phyloP scores from a whole-genome alignment of 2,113 vertebrate genomes.

The Cariama cristata region DNA sequence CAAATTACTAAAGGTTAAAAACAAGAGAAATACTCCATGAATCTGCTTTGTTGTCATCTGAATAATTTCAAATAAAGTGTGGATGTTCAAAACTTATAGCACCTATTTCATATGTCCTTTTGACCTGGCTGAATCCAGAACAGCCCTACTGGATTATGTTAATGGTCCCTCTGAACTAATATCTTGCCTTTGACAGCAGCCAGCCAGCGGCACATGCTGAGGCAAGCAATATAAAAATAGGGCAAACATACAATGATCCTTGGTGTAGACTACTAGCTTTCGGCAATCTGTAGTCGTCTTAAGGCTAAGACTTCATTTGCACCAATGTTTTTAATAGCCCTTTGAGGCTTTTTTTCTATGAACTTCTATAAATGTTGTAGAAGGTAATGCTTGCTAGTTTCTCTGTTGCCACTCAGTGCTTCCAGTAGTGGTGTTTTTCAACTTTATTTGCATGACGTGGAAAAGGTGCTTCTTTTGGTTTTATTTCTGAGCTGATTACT shows the following conservation, averaged over 20 bases:
- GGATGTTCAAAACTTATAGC: background rate
- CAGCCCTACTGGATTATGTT: background rate
- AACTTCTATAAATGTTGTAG: background rate
- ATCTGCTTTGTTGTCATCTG: background rate
- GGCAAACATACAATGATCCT: background rate
- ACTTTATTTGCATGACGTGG: background rate
- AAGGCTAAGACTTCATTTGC: background rate
- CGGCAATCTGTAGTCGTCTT: background rate
- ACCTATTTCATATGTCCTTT: background rate
- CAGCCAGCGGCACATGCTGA: background rate
- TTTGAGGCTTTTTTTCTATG: background rate
- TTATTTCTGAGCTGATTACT: background rate
- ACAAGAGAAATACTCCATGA: background rate
- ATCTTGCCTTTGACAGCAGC: background rate
- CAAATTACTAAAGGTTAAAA: background rate
- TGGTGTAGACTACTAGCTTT: background rate
- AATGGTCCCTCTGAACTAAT: background rate
- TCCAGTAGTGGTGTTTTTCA: background rate
- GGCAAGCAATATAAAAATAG: background rate
- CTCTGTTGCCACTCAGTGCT: background rate
- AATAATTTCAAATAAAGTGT: background rate
- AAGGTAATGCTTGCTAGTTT: background rate
- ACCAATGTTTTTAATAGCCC: background rate
- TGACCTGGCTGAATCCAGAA: background rate
- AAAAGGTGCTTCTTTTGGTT: background rate